Evolutionary conservation across 2,888 invertebrate species (phyloP).

Genomic region (Eupelmus urozonus): DNA sequence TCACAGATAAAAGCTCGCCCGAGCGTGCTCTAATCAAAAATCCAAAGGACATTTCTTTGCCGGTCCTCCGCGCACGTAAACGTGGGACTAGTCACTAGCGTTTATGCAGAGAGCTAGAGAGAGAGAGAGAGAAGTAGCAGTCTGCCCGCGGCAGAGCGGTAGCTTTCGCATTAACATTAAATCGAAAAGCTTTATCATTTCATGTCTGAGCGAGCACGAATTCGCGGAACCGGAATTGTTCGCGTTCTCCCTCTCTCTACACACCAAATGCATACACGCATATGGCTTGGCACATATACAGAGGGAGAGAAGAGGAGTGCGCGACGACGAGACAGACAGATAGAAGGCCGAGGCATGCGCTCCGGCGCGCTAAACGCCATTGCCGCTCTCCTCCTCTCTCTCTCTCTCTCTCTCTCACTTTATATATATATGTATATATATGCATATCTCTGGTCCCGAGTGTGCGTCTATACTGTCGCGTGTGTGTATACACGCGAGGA

Average conservation of each 20-base stretch:
- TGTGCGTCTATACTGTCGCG: conserved; percentile 1
- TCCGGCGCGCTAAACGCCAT: too few species aligned
- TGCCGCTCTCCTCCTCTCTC: too few species aligned
- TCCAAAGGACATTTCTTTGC: background rate
- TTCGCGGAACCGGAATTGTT: conserved; percentile 29
- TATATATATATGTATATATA: background rate
- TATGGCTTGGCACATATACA: too few species aligned
- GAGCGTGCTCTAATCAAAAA: background rate
- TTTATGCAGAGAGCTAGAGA: too few species aligned
- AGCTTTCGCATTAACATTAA: conserved; percentile 26
- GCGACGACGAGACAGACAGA: too few species aligned
- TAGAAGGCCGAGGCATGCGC: too few species aligned
- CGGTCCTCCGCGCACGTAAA: too few species aligned
- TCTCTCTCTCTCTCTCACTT: too few species aligned
- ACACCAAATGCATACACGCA: too few species aligned
- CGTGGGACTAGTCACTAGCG: too few species aligned
- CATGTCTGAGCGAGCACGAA: conserved; percentile 30
- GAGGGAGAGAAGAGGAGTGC: too few species aligned
- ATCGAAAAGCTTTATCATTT: conserved; percentile 55
- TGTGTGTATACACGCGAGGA: background rate
- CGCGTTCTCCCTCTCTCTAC: too few species aligned
- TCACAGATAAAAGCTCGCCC: background rate
- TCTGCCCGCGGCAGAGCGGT: background rate
- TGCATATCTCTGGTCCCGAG: background rate
- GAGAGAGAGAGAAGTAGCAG: background rate